These are phyloP conservation scores for Heliornis fulica DNA, from an alignment of 2,113 vertebrate species.

Conservation along the genomic window DNA sequence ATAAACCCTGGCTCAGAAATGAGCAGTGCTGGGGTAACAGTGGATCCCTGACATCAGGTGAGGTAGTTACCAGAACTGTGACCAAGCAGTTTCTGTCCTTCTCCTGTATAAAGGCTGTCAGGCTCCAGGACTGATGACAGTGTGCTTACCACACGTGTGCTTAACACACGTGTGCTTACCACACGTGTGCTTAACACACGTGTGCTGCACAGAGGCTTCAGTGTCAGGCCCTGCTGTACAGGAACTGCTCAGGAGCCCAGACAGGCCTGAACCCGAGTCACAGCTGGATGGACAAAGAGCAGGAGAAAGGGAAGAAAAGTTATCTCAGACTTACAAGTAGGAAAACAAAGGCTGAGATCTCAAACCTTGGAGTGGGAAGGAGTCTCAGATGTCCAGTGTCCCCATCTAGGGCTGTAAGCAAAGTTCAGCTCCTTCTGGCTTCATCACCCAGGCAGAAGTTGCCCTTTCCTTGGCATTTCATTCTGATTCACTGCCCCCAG, in stretches of 20 bases:
- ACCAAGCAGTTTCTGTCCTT: not conserved
- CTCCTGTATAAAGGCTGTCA: not conserved
- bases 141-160: fast-evolving
- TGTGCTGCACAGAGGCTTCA: not conserved
- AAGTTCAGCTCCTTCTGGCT: not conserved
- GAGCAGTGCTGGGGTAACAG: not conserved
- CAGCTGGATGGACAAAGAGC: not conserved
- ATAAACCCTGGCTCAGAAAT: not conserved
- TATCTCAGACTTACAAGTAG: not conserved
- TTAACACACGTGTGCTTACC: not conserved
- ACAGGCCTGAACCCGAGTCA: not conserved
- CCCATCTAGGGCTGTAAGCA: not conserved
- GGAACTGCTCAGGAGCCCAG: not conserved
- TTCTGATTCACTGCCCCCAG: not conserved
- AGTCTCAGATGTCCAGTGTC: not conserved
- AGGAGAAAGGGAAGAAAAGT: not conserved
- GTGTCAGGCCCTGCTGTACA: fast-evolving
- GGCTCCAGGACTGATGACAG: not conserved
- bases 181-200: too few species aligned
- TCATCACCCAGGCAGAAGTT: not conserved
- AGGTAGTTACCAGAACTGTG: fast-evolving
- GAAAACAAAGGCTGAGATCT: not conserved
- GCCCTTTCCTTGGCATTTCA: not conserved
- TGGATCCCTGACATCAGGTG: not conserved
- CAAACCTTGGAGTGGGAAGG: not conserved